A percentile compares a stretch with the other conserved stretches of the same genome.
phyloP scores from a whole-genome alignment of 2,888 invertebrate genomes.

The Silvanus unidentatus region DNA sequence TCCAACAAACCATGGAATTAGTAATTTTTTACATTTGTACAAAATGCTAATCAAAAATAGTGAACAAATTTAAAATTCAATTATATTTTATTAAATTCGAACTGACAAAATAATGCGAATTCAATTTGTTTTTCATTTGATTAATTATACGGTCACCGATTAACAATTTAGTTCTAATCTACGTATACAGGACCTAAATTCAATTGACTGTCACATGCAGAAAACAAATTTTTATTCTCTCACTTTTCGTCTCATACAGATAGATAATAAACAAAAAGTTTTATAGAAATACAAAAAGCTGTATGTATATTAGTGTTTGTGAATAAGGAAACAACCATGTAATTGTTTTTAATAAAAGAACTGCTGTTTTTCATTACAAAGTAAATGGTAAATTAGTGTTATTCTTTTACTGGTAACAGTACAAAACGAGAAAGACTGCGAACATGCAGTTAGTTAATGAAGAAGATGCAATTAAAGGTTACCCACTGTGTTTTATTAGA shows the following conservation, averaged over 20 bases:
- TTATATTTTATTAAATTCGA: slow-evolving; percentile 8
- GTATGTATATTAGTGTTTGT: no score
- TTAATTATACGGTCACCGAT: slow-evolving; percentile 15
- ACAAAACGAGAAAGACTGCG: not conserved
- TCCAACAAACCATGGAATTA: no score
- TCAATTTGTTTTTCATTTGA: slow-evolving; percentile 16
- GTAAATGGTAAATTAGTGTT: slow-evolving; percentile 1
- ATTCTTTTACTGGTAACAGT: not conserved
- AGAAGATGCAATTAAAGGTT: slow-evolving; percentile 5
- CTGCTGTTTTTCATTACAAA: no score
- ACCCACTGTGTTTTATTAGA: slow-evolving; percentile 4
- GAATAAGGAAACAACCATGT: no score
- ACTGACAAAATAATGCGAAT: slow-evolving; percentile 7
- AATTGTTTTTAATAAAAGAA: no score
- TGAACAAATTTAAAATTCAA: slow-evolving; percentile 8
- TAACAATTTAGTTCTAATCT: slow-evolving; percentile 13
- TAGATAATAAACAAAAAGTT: no score
- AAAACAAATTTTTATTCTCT: no score
- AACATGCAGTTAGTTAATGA: slow-evolving; percentile 5
- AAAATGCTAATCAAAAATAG: no score
- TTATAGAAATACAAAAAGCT: no score
- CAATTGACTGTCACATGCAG: slow-evolving; percentile 9
- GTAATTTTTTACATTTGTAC: no score
- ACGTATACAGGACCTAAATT: slow-evolving; percentile 6
- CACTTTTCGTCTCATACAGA: no score